Base-by-base conservation (phyloP, 2,888 invertebrate genomes). In the Ichneumoninae sp. region DNA sequence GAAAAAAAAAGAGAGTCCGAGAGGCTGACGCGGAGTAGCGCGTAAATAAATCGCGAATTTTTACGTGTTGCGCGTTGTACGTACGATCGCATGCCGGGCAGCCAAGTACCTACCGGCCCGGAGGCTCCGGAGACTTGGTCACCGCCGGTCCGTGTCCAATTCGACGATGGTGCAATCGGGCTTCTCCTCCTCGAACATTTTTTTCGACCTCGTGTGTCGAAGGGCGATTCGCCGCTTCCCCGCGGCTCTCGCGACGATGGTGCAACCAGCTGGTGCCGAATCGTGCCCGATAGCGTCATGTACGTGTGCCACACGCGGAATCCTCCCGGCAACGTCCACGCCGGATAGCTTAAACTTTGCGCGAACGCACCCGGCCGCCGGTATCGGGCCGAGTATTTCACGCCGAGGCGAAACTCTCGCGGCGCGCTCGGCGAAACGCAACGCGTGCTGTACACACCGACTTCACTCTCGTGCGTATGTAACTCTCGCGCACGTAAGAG, bases 91-190 rank as follows among this genome's bases (percentile, higher is more conserved):
- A 33, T 65, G 79, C 57, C 66, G 60, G 52, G 33, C 40, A 26
- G 40, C 52, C 52, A 70, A 70, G 62, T 62, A 33, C 62, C 30
- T 62, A 33, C 62, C n/a, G n/a, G 8, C 60, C 13, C 13, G 30
- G 33, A n/a, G 6, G 19, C 70, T 22, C 66, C 66, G 19, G 10
- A 33, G 26, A 57, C 68, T 54, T 19, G 70, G 75, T 76, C 40
- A 40, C 65, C 30, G 65, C 44, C 22, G 69, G 68, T 16, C 84
- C 79, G 78, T 84, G 82, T 85, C 86, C 84, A 83, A 86, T 85
- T 86, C 77, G 22, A 60, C 78, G 78, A 83, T 86, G 86, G 54
- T 68, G 83, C 60, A 83, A 83, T 80, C 76, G 60, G 60, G 30
- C 60, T 54, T 71, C 65, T 71, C 66, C 68, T 68, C 69, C 33